Percentiles rank a stretch among this genome's conserved stretches.
These are phyloP conservation scores for Gobiocypris rarus DNA, from an alignment of 2,113 vertebrate genomes.

Conservation along the genomic window DNA sequence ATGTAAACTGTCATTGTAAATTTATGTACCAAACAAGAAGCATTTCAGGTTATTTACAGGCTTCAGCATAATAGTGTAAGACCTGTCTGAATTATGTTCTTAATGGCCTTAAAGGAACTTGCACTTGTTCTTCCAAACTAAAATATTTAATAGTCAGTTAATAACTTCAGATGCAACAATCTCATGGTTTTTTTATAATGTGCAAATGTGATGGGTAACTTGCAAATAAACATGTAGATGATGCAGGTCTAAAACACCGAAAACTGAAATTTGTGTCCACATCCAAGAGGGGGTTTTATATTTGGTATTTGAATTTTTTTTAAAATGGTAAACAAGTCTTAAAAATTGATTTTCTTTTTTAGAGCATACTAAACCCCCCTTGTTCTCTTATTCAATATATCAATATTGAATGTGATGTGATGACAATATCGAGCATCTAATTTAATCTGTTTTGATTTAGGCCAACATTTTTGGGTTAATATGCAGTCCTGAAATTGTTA, in stretches of 20 bases:
- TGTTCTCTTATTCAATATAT: too few species aligned
- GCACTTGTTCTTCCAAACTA: constrained; percentile 16
- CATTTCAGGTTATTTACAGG: constrained; percentile 23
- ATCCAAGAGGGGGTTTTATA: background rate
- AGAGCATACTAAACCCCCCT: too few species aligned
- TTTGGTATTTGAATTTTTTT: background rate
- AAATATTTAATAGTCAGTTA: background rate
- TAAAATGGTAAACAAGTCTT: background rate
- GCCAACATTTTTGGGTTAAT: background rate
- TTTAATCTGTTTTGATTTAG: background rate
- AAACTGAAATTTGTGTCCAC: background rate
- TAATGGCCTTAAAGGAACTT: constrained; percentile 9
- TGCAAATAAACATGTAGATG: background rate
- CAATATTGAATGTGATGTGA: too few species aligned
- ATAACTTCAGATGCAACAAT: background rate
- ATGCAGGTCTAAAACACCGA: background rate
- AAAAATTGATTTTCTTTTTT: too few species aligned
- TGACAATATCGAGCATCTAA: too few species aligned
- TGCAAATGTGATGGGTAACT: background rate
- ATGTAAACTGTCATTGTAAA: constrained; percentile 21
- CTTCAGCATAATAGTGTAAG: background rate
- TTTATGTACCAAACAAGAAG: constrained; percentile 17
- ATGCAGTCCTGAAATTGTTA: background rate
- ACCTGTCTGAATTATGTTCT: constrained; percentile 1
- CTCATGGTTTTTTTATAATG: background rate